These are phyloP conservation scores for Lepus townsendii DNA, from an alignment of 2,797 vertebrate species.

Conservation along the genomic window DNA sequence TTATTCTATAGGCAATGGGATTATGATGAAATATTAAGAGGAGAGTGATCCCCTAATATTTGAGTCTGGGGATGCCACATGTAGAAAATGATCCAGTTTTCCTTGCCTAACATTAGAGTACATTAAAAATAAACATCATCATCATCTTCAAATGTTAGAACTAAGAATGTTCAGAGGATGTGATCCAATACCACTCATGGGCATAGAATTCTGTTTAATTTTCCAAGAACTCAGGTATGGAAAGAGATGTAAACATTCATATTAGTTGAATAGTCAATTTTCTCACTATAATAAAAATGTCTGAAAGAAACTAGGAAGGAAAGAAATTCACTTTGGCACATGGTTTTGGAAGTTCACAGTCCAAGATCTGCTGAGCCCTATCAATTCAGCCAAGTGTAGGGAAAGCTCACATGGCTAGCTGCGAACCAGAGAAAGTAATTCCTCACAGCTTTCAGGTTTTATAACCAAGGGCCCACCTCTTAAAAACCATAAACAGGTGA, in stretches of 20 bases:
- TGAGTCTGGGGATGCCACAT: background rate
- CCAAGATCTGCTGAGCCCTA: too few species aligned
- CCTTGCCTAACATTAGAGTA: background rate
- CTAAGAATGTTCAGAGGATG: background rate
- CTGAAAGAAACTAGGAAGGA: too few species aligned
- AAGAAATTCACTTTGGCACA: too few species aligned
- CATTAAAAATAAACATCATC: conserved; percentile 18
- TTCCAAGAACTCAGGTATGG: background rate
- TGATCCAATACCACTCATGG: background rate
- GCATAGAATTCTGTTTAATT: background rate
- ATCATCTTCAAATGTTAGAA: background rate
- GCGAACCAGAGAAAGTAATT: too few species aligned
- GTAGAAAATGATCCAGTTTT: background rate
- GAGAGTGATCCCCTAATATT: background rate
- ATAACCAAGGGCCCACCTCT: too few species aligned
- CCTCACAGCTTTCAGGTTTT: too few species aligned
- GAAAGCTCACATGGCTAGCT: too few species aligned
- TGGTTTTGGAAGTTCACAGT: too few species aligned
- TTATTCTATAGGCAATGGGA: background rate
- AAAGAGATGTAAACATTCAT: background rate
- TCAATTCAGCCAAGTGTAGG: too few species aligned
- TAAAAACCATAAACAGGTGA: too few species aligned
- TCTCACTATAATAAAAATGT: too few species aligned
- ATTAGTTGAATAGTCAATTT: background rate
- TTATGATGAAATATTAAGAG: background rate